A percentile compares a stretch with the other conserved stretches of the same genome.
Conservation (phyloP, 2,888 invertebrate species). For the Diadegma fenestrale region DNA sequence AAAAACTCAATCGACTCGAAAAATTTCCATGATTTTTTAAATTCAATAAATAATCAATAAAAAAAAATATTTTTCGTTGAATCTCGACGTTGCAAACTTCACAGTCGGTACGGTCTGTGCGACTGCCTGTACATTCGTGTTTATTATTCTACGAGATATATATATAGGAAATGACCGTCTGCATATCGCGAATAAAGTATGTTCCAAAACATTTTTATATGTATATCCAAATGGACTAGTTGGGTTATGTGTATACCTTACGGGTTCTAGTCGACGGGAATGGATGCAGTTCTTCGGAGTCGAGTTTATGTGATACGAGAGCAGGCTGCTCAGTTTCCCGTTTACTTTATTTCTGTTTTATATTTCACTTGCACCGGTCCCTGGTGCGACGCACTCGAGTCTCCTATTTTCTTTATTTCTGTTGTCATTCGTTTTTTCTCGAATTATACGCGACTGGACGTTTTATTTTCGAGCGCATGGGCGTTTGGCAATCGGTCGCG, state of each 20-base stretch:
- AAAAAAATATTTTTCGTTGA: no score
- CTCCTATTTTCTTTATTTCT: background rate
- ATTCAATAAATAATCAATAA: no score
- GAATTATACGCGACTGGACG: slow-evolving; percentile 3
- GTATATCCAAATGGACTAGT: background rate
- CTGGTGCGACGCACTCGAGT: background rate
- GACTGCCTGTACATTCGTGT: background rate
- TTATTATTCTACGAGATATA: slow-evolving; percentile 31
- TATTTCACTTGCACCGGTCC: background rate
- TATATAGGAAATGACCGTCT: slow-evolving; percentile 16
- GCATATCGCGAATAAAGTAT: background rate
- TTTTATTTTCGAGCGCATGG: slow-evolving; percentile 2
- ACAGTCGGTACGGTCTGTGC: background rate
- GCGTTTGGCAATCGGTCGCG: background rate
- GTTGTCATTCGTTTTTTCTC: background rate
- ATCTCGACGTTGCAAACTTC: no score
- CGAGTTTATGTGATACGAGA: slow-evolving; percentile 36
- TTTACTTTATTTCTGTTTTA: slow-evolving; percentile 37
- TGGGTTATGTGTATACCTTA: slow-evolving; percentile 18
- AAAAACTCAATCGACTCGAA: no score
- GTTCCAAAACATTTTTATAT: slow-evolving; percentile 28
- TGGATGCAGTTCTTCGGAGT: slow-evolving; percentile 34
- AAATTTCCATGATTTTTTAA: no score
- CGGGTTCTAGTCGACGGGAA: background rate
- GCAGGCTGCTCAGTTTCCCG: slow-evolving; percentile 58